Conservation (phyloP, 2,888 invertebrate genomes). For the Dynastes hyllus region DNA sequence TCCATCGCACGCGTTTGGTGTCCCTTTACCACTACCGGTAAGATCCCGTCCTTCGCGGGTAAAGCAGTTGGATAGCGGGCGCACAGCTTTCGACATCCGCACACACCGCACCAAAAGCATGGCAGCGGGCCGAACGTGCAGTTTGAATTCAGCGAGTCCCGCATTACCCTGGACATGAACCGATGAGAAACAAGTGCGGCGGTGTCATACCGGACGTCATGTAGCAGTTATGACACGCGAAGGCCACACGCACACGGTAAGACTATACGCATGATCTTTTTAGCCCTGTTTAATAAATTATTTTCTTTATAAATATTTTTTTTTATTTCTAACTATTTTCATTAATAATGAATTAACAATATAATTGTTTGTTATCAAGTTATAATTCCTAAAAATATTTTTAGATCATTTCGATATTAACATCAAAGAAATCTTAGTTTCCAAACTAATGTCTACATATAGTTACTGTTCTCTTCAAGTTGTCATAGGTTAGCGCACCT, state of each 20-base stretch:
- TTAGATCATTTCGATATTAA: no score
- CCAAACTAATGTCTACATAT: neutral
- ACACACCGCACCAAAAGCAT: slow-evolving; percentile 53
- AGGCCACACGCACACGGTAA: slow-evolving; percentile 67
- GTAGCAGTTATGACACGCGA: slow-evolving; percentile 64
- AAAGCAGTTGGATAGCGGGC: slow-evolving; percentile 16
- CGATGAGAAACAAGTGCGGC: slow-evolving; percentile 39
- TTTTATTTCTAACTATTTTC: neutral
- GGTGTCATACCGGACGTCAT: slow-evolving; percentile 46
- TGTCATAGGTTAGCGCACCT: no score
- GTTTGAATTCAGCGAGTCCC: slow-evolving; percentile 38
- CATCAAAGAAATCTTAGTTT: no score
- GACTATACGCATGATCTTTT: slow-evolving; percentile 48
- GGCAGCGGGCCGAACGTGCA: slow-evolving; percentile 52
- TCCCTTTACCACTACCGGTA: slow-evolving; percentile 5
- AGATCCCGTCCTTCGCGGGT: slow-evolving; percentile 26
- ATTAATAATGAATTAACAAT: neutral
- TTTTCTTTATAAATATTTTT: slow-evolving; percentile 22
- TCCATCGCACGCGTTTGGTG: slow-evolving; percentile 21
- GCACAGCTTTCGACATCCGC: slow-evolving; percentile 45
- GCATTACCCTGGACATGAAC: slow-evolving; percentile 49
- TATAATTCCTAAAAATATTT: no score
- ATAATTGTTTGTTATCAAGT: no score
- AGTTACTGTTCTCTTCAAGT: no score
- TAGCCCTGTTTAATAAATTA: neutral